These are phyloP conservation scores for Falco cherrug DNA, from an alignment of 2,797 vertebrate species.

Conservation along the genomic window DNA sequence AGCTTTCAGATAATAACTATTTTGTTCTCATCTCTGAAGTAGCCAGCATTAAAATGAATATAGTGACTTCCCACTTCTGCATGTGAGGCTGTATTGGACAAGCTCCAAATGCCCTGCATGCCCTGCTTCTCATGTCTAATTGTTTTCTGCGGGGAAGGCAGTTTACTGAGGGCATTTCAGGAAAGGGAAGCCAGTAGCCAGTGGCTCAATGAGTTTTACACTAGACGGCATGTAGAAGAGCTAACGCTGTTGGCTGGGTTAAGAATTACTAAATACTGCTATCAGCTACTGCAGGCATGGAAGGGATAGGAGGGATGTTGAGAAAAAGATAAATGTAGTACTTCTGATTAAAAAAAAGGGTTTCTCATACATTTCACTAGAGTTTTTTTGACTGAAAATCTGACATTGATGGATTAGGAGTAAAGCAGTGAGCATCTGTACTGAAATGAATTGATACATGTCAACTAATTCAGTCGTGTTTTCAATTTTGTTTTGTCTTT, in stretches of 20 bases:
- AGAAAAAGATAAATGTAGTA: background rate
- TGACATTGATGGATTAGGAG: background rate
- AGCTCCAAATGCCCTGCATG: constrained; percentile 1
- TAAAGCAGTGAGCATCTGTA: background rate
- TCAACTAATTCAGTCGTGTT: background rate
- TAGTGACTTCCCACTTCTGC: background rate
- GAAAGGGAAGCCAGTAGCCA: background rate
- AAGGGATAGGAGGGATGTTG: background rate
- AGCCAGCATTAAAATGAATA: background rate
- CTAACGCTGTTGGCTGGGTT: background rate
- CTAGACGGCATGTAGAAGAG: background rate
- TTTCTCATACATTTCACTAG: background rate
- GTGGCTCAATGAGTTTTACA: background rate
- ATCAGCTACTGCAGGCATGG: background rate
- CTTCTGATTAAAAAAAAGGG: background rate
- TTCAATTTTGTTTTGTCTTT: background rate
- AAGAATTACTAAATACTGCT: background rate
- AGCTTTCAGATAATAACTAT: constrained; percentile 3
- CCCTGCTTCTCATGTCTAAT: background rate
- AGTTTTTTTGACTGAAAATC: background rate
- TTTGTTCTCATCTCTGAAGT: background rate
- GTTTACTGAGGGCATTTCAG: background rate
- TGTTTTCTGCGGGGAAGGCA: background rate
- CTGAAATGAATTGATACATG: background rate
- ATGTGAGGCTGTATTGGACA: background rate